Percentiles rank a stretch among this genome's conserved stretches.
Conservation (phyloP, 1,140 invertebrate species). For the Ceratina australensis region DNA sequence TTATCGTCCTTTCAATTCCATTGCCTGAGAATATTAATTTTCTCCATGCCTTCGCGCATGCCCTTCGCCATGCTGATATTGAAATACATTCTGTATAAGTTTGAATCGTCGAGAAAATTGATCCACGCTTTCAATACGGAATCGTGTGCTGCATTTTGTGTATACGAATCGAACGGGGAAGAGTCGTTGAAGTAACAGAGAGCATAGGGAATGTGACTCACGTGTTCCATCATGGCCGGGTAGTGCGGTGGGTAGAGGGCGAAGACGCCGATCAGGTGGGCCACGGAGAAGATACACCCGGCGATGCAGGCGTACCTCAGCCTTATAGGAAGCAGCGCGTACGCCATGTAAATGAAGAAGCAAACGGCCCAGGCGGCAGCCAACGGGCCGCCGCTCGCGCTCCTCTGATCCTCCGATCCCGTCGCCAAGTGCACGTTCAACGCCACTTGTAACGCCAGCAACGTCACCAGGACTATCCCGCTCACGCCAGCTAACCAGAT, state of each 20-base stretch:
- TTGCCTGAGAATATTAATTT: no score
- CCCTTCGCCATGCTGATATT: no score
- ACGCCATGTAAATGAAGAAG: slow-evolving; percentile 93
- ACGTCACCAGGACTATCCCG: slow-evolving; percentile 88
- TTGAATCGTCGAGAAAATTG: no score
- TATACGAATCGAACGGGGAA: background rate
- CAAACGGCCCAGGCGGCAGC: slow-evolving; percentile 85
- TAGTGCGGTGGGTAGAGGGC: slow-evolving; percentile 70
- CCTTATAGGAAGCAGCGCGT: slow-evolving; percentile 91
- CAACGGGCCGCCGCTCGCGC: slow-evolving; percentile 69
- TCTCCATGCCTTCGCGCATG: no score
- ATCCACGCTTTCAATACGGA: no score
- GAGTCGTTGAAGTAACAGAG: background rate
- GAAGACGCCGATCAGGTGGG: slow-evolving; percentile 82
- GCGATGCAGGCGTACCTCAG: slow-evolving; percentile 88
- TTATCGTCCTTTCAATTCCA: no score
- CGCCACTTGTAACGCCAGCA: slow-evolving; percentile 84
- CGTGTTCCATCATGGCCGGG: slow-evolving; percentile 72
- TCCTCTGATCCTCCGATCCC: slow-evolving; percentile 52
- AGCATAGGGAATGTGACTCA: slow-evolving; percentile 57
- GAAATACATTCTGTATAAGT: no score
- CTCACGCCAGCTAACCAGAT: slow-evolving; percentile 91
- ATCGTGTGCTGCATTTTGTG: no score
- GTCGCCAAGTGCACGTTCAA: slow-evolving; percentile 78
- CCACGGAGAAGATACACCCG: slow-evolving; percentile 84